These are phyloP conservation scores for Latrodectus geometricus DNA, from an alignment of 1,140 invertebrate genomes.

Conservation along the genomic window DNA sequence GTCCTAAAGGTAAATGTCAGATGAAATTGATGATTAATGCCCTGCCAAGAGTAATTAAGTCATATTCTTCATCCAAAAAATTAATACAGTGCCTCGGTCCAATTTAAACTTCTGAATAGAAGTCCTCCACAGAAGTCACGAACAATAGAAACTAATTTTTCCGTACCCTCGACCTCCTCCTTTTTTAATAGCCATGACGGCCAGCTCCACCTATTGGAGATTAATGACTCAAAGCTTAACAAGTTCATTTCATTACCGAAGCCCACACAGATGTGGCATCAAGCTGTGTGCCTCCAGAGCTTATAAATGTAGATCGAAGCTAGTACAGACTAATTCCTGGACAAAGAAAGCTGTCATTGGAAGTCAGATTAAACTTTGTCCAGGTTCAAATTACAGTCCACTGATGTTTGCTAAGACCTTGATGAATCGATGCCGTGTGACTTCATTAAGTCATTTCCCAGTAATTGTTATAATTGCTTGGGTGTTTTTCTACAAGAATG, in stretches of 20 bases:
- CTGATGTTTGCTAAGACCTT: background rate
- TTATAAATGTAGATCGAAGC: background rate
- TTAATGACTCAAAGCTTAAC: conserved; percentile 35
- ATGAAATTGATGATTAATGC: conserved; percentile 7
- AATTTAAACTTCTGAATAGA: background rate
- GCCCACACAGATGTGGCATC: conserved; percentile 30
- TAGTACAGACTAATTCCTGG: background rate
- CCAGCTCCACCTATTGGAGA: conserved; percentile 20
- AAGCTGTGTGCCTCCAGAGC: background rate
- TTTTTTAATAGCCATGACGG: background rate
- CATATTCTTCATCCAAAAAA: conserved; percentile 9
- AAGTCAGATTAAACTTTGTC: background rate
- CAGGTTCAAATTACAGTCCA: conserved; percentile 22
- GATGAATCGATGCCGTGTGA: conserved; percentile 9
- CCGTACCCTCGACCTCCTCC: background rate
- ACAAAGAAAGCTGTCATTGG: background rate
- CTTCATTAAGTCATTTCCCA: conserved; percentile 29
- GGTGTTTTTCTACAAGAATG: conserved; percentile 12
- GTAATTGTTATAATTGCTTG: conserved; percentile 30
- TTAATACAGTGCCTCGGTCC: conserved; percentile 16
- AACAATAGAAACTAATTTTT: conserved; percentile 53
- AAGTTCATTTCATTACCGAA: conserved; percentile 54
- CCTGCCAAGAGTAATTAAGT: conserved; percentile 21
- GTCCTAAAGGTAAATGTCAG: too few relatives aligned
- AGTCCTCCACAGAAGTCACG: background rate